Conservation (phyloP, 2,888 invertebrate species). For the Dexiosoma caninum region DNA sequence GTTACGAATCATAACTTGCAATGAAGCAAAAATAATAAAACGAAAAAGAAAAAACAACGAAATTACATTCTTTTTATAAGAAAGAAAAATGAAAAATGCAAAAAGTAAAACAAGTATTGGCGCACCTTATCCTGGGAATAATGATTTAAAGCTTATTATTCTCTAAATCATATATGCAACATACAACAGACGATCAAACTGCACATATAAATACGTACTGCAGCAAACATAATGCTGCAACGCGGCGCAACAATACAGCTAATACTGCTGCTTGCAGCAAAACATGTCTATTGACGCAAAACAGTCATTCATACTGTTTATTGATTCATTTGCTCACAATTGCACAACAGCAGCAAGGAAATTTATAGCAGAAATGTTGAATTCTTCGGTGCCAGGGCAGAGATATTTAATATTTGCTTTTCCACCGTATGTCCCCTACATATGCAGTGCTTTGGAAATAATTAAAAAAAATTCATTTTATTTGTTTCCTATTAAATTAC, state of each 20-base stretch:
- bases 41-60: too few species aligned
- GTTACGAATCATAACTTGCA: constrained; percentile 43
- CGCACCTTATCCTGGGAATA: constrained; percentile 62
- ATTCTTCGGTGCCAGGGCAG: too few species aligned
- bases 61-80: constrained; percentile 20
- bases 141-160: constrained; percentile 62
- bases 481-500: too few species aligned
- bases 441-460: too few species aligned
- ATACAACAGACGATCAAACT: neutral
- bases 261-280: constrained; percentile 9
- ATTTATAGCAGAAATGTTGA: neutral
- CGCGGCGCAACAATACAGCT: neutral
- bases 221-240: constrained; percentile 19
- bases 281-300: constrained; percentile 40
- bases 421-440: too few species aligned
- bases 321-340: constrained; percentile 33
- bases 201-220: neutral
- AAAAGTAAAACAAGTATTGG: constrained; percentile 39
- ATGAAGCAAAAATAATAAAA: constrained; percentile 13
- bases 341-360: neutral
- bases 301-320: constrained; percentile 39
- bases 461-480: too few species aligned
- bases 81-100: neutral
- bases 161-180: constrained; percentile 34
- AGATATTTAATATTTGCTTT: too few species aligned